Base-by-base conservation (phyloP, 2,797 vertebrate species). In the Falco rusticolus region DNA sequence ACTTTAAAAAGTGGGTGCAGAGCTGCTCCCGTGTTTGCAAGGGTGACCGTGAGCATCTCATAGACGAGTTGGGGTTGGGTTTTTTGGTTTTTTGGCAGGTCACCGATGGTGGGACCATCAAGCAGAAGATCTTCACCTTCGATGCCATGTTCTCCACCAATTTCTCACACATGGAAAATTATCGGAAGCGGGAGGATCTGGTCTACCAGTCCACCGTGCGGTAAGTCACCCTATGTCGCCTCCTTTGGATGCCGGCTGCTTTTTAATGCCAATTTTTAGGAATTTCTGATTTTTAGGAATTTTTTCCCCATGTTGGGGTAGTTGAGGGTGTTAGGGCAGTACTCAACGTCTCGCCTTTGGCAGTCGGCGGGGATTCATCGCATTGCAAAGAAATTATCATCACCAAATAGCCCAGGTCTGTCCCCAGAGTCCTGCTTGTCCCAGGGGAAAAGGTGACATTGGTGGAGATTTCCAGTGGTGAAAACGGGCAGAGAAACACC, bases 51-150 rank as follows among this genome's bases (percentile, higher is more conserved):
- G 15, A 22, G 26, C 7, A 0, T 21, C 16, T 63, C n/a, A 10
- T 3, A 2, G 4, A 5, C 2, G 10, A 26, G 10, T 16, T 4
- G 34, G 15, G 0, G 37, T 37, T 37, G 37, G 37, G 11, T 37
- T 37, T 37, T 37, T 37, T 37, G 57, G 13, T 34, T 80, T 37
- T 75, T 96, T 92, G 92, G 86, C 96, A 99, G 99, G 98, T 99
- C 79, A 98, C 96, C 2, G 99, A 99, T 0, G 99, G 98, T 2
- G 99, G 99, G 34, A 98, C 98, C 78, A 98, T 98, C 94, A 99
- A 99, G 87, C 99, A 99, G 97, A 99, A 99, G 97, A 98, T 99
- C 91, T 99, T 99, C 94, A 99, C 99, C 33, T 99, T 99, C 0
- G 99, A 99, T 29, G 99, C 99, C 96, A 99, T 99, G 98, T 99